These are phyloP conservation scores for Tachysurus fulvidraco DNA, from an alignment of 2,113 vertebrate species.

Conservation along the genomic window DNA sequence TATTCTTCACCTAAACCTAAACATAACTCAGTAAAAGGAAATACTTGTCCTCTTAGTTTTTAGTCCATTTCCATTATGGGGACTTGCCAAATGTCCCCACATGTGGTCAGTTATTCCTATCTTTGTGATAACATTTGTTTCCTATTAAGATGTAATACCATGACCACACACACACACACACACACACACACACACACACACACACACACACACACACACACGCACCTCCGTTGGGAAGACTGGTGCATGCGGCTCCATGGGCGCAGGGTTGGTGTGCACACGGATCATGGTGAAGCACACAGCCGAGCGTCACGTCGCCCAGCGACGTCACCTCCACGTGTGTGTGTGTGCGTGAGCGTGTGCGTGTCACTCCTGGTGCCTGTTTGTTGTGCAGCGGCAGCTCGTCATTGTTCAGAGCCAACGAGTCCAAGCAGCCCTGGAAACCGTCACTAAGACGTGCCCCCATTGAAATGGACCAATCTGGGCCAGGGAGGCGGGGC, in stretches of 20 bases:
- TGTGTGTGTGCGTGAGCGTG: not conserved
- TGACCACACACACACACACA: no score
- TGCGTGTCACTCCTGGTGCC: constrained; percentile 71
- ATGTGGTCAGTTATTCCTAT: no score
- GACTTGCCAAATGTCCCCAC: not conserved
- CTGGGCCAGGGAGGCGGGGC: constrained; percentile 76
- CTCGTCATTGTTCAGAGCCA: constrained; percentile 86
- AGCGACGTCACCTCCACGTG: constrained; percentile 92
- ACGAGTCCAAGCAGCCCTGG: constrained; percentile 94
- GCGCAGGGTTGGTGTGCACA: constrained; percentile 86
- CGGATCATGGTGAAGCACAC: constrained; percentile 88
- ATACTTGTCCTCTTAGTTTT: no score
- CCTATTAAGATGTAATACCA: no score
- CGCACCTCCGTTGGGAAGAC: constrained; percentile 89
- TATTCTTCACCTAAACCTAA: no score
- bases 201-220: constrained; percentile 28
- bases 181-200: constrained; percentile 4
- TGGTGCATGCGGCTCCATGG: constrained; percentile 85
- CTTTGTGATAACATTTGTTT: not conserved
- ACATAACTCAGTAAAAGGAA: no score
- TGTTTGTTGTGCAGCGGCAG: constrained; percentile 93
- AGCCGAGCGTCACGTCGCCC: constrained; percentile 90
- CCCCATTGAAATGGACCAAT: constrained; percentile 88
- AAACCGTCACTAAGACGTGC: constrained; percentile 86
- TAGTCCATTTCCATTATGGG: no score